Percentiles rank a stretch among this genome's conserved stretches.
phyloP scores from a whole-genome alignment of 2,113 vertebrate species.

The Cryptotis parvus region DNA sequence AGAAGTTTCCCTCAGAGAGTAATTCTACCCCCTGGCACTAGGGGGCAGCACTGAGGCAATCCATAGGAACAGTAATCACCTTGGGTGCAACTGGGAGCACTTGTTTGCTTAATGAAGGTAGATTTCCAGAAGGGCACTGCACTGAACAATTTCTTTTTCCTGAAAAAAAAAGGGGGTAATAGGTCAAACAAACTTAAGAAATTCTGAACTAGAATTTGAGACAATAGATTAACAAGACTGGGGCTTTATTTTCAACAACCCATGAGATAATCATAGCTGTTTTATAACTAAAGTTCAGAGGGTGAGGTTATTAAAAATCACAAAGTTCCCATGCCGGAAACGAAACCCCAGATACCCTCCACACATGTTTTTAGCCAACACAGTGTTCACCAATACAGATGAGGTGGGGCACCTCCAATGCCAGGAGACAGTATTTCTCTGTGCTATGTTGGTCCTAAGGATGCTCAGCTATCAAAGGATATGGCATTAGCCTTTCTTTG shows the following conservation, averaged over 20 bases:
- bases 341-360: neutral
- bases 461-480: neutral
- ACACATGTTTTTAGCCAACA: neutral
- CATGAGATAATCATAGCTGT: neutral
- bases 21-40: no score
- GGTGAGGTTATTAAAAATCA: neutral
- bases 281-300: slow-evolving; percentile 40
- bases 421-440: neutral
- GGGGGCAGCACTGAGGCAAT: no score
- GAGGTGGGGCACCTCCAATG: no score
- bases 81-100: no score
- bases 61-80: no score
- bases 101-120: no score
- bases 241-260: neutral
- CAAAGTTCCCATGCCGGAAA: neutral
- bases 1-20: no score
- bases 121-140: no score
- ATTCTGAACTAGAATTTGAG: neutral
- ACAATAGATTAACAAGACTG: neutral
- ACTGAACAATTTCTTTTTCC: no score
- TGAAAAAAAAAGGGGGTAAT: no score
- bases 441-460: neutral
- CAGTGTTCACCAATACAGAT: neutral
- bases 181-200: neutral
- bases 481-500: neutral